These are phyloP conservation scores for Leptestheria dahalacensis DNA, from an alignment of 1,140 invertebrate species.

Conservation along the genomic window DNA sequence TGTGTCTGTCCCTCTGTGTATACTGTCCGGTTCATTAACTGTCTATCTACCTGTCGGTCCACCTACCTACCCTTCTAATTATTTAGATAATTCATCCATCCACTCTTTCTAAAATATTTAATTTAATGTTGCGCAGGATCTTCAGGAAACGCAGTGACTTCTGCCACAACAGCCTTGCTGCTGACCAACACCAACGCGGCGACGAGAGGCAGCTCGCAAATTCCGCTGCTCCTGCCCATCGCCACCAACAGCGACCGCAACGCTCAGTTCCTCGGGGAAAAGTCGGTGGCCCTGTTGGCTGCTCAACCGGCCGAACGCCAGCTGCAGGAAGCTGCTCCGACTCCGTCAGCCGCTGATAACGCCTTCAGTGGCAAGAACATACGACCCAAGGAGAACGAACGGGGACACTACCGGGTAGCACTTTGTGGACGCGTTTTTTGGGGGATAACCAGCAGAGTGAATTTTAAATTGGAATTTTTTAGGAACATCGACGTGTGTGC, in stretches of 20 bases:
- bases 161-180: not conserved
- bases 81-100: not conserved
- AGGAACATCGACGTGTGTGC: constrained; percentile 55
- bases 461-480: not conserved
- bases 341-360: not conserved
- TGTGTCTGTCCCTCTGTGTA: not conserved
- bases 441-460: not conserved
- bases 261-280: not conserved
- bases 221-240: not conserved
- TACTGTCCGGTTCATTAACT: no score
- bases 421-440: not conserved
- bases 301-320: not conserved
- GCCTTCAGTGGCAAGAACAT: not conserved
- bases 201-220: not conserved
- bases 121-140: no score
- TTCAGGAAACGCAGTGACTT: not conserved
- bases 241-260: not conserved
- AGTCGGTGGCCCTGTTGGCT: not conserved
- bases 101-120: no score
- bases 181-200: constrained; percentile 19
- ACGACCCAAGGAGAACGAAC: constrained; percentile 20
- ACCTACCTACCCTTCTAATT: not conserved
- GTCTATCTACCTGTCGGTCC: not conserved
- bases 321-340: not conserved
- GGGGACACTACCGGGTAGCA: constrained; percentile 26